Evolutionary conservation across 2,888 invertebrate species (phyloP), one percentile per base, ranked within the genome.

Genomic region (Mythimna loreyi): DNA sequence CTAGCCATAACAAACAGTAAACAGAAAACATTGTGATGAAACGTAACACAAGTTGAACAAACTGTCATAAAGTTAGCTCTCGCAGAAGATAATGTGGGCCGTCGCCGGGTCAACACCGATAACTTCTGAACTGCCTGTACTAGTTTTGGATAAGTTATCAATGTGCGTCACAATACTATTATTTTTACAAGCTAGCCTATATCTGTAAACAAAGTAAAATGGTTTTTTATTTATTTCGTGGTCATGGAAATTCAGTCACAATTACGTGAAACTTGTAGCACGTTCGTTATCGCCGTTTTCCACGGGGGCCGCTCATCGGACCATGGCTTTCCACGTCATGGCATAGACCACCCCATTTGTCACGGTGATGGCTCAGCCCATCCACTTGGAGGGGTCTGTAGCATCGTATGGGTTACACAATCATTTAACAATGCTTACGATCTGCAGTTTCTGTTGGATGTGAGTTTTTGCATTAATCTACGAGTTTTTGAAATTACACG

Each of bases 261-360:
- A 89, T 87, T 87, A 85, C 78, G 84, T 84, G 85, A 85, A 89
- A 87, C 87, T 85, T 75, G 68, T 79, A 85, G 40, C 78, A 69
- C 55, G 21, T 89, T 89, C 81, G 87, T 86, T 90, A 90, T 89
- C 89, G 90, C 83, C 79, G 86, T 91, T 92, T 92, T 91, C 92
- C 92, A 92, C 87, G 87, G 86, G 85, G 85, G 87, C 83, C 75
- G 87, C 78, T 88, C 93, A 93, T 81, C 93, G 91, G 88, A 91
- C 92, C 95, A 93, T 95, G 84, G 89, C 93, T 90, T 88, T 89
- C 85, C 88, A 91, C 89, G 89, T 90, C 92, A 92, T 92, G 91
- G 91, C 93, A 92, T 94, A 93, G 92, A 91, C 92, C 93, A 95
- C 95, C 95, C 95, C 89, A 93, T 92, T 90, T 92, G 95, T 95